Conservation (phyloP, 2,113 vertebrate species). For the Protobothrops mucrosquamatus region DNA sequence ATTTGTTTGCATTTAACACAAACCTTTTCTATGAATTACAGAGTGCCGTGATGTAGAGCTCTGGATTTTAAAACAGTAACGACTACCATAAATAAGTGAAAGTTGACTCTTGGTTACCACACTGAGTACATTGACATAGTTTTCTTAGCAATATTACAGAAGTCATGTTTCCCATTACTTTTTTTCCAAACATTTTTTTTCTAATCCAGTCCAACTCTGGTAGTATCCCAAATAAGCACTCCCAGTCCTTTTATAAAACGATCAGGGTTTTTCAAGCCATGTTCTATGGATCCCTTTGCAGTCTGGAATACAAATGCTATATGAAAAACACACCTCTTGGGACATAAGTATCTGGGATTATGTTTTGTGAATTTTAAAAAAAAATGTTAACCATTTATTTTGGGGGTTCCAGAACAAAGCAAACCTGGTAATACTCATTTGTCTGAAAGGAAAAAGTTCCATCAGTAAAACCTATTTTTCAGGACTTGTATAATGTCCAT, state of each 20-base stretch:
- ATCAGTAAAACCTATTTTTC: not conserved
- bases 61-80: not conserved
- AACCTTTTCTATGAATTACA: not conserved
- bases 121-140: not conserved
- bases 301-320: not conserved
- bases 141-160: conserved; percentile 8
- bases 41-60: not conserved
- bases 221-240: not conserved
- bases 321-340: not conserved
- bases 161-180: not conserved
- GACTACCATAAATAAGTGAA: not conserved
- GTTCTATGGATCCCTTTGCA: not conserved
- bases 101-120: not conserved
- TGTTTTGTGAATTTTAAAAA: not conserved
- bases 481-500: not conserved
- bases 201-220: not conserved
- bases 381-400: not conserved
- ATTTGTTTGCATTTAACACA: not conserved
- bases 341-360: not conserved
- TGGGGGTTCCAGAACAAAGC: not conserved
- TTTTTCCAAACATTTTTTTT: not conserved
- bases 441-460: not conserved
- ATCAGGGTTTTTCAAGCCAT: not conserved
- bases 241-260: not conserved
- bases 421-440: not conserved